Conservation (phyloP, 2,797 vertebrate genomes). For the Enteromius fasciolatus region DNA sequence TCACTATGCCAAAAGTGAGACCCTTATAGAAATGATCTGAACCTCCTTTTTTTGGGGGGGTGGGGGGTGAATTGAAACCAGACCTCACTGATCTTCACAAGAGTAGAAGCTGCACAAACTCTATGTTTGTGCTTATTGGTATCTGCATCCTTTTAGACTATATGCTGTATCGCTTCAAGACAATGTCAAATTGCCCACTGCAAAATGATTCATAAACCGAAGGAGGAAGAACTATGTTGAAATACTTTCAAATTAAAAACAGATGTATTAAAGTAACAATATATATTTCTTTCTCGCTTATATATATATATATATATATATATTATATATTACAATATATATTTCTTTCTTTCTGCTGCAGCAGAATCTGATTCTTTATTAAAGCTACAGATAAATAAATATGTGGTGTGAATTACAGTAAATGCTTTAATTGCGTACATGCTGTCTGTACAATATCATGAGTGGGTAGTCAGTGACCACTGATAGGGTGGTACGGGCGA, state of each 20-base stretch:
- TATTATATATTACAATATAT: no score
- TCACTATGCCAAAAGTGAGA: background rate
- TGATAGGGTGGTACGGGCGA: constrained; percentile 46
- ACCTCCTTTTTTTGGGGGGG: background rate
- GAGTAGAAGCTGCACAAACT: background rate
- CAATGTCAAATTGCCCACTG: background rate
- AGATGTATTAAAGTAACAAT: constrained; percentile 17
- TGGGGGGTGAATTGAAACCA: background rate
- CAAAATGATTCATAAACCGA: background rate
- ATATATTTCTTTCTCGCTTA: background rate
- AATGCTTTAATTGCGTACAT: constrained; percentile 3
- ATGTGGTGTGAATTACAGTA: constrained; percentile 6
- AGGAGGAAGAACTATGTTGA: background rate
- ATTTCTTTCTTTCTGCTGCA: no score
- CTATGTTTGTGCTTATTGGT: background rate
- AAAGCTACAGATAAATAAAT: background rate
- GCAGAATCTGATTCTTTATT: no score
- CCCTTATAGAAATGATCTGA: background rate
- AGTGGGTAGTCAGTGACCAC: constrained; percentile 40
- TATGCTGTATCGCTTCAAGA: background rate
- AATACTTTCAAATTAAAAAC: constrained; percentile 17
- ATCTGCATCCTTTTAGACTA: background rate
- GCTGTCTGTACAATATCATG: constrained; percentile 31
- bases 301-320: no score
- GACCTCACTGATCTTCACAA: background rate